Conservation (phyloP, 1,140 invertebrate genomes). For the Telenomus remus region DNA sequence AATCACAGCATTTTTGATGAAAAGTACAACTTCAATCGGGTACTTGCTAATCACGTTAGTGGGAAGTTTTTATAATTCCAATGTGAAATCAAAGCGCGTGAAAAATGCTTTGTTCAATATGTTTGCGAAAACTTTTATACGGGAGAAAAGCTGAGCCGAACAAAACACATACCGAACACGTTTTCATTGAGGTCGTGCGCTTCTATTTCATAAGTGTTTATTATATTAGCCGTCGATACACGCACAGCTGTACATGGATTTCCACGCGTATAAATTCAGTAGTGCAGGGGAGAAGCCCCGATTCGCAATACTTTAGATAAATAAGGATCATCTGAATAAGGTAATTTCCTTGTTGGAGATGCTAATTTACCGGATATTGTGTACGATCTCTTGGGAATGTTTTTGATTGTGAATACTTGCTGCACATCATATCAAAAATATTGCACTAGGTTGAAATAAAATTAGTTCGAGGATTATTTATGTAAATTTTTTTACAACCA, state of each 20-base stretch:
- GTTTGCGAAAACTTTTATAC: conserved; percentile 3
- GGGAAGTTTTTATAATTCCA: no score
- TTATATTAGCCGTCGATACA: conserved; percentile 23
- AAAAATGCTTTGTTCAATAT: conserved; percentile 13
- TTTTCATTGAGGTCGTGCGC: conserved; percentile 12
- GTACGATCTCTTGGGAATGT: conserved; percentile 26
- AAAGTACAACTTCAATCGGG: no score
- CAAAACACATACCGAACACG: conserved; percentile 1
- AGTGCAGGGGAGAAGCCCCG: conserved; percentile 9
- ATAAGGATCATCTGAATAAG: conserved; percentile 35
- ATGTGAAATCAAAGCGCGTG: background rate
- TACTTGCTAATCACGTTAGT: no score
- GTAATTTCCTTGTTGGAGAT: conserved; percentile 31
- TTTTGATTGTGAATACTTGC: conserved; percentile 5
- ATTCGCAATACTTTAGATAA: conserved; percentile 39
- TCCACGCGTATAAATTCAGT: conserved; percentile 22
- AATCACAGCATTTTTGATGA: no score
- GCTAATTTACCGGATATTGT: conserved; percentile 35
- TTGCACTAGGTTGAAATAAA: no score
- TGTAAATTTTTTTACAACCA: no score
- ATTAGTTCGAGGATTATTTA: no score
- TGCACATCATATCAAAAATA: background rate
- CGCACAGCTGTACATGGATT: conserved; percentile 24
- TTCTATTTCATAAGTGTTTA: conserved; percentile 24
- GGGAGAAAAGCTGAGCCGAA: conserved; percentile 12